Base-by-base conservation (phyloP, 2,113 vertebrate genomes). In the Misgurnus anguillicaudatus region DNA sequence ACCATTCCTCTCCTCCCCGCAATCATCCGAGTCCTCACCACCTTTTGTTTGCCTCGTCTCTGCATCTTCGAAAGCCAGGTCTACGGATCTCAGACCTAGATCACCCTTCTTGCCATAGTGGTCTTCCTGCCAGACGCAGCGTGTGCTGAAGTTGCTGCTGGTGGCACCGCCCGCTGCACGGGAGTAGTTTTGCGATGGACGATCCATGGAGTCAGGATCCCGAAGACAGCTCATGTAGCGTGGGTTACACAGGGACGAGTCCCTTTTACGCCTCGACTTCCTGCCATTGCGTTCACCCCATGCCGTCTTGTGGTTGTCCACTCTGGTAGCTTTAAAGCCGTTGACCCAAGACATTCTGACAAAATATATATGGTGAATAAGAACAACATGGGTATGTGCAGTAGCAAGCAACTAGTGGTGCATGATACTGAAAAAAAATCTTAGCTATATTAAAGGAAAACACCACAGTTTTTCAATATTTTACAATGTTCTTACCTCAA, bases 261-360 rank as follows among this genome's bases (percentile, higher is more conserved):
- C 87, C 73, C 94, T 92, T 17, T 91, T 94, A 65, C 93, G 94
- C 58, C 92, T 80, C 14, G 90, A 90, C 87, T 94, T 96, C 87
- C 95, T 96, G 82, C 96, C 96, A 71, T 97, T 97, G 88, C 95
- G 94, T 68, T 98, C 97, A 41, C 95, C 96, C 96, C 97, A 98
- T 83, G 96, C 95, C 4, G 95, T 96, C 89, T 97, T 98, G 84
- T 94, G 91, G 68, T 98, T 94, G 38, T 98, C 96, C 91, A 96
- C 94, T 85, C 95, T 95, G 87, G 94, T 92, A 68, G 94, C 93
- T 84, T 98, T 91, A 91, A 98, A 93, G 86, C 93, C 93, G 76
- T 95, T 95, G 94, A 96, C 96, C 97, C 97, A 99, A 81, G 97
- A 99, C 97, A 98, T 97, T 88, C 94, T 95, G 8, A 31, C 13